Percentiles rank a stretch among this genome's conserved stretches.
Conservation (phyloP, 1,140 invertebrate species). For the Drosophila bifasciata region DNA sequence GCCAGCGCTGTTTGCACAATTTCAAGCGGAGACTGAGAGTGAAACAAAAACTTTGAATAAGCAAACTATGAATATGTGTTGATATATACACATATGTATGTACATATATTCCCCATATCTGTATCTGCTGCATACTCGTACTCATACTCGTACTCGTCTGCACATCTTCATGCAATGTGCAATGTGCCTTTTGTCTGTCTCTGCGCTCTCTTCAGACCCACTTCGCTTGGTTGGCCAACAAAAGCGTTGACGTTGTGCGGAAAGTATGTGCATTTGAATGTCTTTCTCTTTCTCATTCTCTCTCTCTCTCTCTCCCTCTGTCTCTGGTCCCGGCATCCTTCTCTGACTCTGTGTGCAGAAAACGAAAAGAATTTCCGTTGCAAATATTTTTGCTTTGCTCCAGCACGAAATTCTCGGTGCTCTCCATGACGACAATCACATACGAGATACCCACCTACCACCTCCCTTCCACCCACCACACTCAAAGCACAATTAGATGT, state of each 20-base stretch:
- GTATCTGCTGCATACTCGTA: no score
- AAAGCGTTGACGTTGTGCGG: conserved; percentile 24
- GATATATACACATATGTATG: background rate
- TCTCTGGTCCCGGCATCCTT: background rate
- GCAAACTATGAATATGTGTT: conserved; percentile 30
- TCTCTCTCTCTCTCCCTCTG: background rate
- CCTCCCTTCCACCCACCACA: no score
- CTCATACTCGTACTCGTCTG: no score
- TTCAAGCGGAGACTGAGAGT: background rate
- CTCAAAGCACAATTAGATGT: conserved; percentile 14
- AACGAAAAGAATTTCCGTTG: conserved; percentile 38
- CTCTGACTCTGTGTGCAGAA: background rate
- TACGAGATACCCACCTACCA: no score
- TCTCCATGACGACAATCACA: background rate
- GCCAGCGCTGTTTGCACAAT: no score
- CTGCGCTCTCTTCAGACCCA: conserved; percentile 13
- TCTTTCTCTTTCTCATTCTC: background rate
- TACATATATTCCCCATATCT: background rate
- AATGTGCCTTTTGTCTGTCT: conserved; percentile 23
- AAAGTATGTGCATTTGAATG: conserved; percentile 12
- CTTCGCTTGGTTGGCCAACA: conserved; percentile 32
- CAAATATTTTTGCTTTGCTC: conserved; percentile 45
- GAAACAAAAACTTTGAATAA: conserved; percentile 49
- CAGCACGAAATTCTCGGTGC: background rate
- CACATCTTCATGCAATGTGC: conserved; percentile 7